Percentiles rank a stretch among this genome's conserved stretches.
Conservation (phyloP, 1,140 invertebrate species). For the Cataglyphis hispanica region DNA sequence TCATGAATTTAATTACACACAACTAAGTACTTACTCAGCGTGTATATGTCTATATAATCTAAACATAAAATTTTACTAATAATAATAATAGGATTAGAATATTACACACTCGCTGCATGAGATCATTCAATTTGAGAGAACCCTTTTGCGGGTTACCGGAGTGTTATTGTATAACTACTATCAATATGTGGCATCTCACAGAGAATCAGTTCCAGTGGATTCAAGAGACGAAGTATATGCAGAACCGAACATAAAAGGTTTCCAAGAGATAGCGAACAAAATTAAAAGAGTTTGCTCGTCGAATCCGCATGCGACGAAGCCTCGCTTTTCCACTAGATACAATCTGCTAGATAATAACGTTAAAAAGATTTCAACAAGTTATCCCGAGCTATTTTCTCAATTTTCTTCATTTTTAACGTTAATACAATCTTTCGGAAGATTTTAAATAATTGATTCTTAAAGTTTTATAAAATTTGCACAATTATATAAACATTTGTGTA, state of each 20-base stretch:
- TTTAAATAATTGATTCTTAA: conserved; percentile 8
- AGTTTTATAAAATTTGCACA: background rate
- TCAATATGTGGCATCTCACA: conserved; percentile 14
- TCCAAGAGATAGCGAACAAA: conserved; percentile 12
- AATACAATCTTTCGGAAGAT: conserved; percentile 6
- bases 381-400: background rate
- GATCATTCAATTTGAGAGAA: background rate
- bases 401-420: background rate
- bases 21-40: conserved; percentile 2
- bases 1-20: background rate
- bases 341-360: conserved; percentile 15
- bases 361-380: conserved; percentile 13
- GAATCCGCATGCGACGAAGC: background rate
- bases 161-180: background rate
- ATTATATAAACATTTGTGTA: background rate
- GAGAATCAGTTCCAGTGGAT: conserved; percentile 41
- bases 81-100: background rate
- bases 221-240: conserved; percentile 26
- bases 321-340: background rate
- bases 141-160: conserved; percentile 7
- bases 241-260: conserved; percentile 3
- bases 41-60: background rate
- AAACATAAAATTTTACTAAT: background rate
- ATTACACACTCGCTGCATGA: background rate
- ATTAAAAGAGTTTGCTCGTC: conserved; percentile 39